Conservation (phyloP, 1,140 invertebrate genomes). For the Orius laevigatus region DNA sequence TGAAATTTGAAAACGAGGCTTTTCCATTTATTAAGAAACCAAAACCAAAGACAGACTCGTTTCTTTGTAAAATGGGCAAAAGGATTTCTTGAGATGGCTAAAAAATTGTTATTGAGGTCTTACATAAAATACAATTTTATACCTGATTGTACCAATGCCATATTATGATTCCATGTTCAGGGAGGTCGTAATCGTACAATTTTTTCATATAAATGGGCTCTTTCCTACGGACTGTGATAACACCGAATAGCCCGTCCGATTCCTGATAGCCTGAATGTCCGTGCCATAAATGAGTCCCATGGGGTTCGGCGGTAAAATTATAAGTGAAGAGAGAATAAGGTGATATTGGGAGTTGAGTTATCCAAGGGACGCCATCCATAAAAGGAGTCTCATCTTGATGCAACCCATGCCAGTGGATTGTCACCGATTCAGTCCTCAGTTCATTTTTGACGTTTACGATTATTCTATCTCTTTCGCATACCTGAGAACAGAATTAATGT, state of each 20-base stretch:
- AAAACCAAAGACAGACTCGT: constrained; percentile 14
- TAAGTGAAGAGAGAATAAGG: constrained; percentile 20
- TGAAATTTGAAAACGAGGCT: constrained; percentile 13
- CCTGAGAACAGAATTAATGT: constrained; percentile 21
- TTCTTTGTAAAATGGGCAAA: constrained; percentile 13
- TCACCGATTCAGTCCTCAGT: constrained; percentile 28
- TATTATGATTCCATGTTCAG: constrained; percentile 30
- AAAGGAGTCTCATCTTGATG: constrained; percentile 30
- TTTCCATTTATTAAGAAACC: constrained; percentile 31
- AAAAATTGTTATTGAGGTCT: neutral
- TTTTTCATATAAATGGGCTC: constrained; percentile 24
- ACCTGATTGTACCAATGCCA: constrained; percentile 22
- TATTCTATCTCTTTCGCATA: constrained; percentile 31
- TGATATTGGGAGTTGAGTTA: constrained; percentile 23
- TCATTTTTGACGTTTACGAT: constrained; percentile 29
- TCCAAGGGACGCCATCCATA: constrained; percentile 35
- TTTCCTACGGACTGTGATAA: constrained; percentile 31
- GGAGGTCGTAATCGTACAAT: constrained; percentile 34
- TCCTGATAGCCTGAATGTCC: constrained; percentile 28
- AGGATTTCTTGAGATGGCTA: constrained; percentile 13
- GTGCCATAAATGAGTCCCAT: constrained; percentile 25
- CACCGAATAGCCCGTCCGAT: constrained; percentile 35
- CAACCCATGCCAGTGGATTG: constrained; percentile 34
- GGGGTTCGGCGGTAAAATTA: constrained; percentile 20
- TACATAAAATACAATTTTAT: neutral